These are phyloP conservation scores for Ptychobarbus kaznakovi DNA, from an alignment of 2,797 vertebrate genomes.

Conservation along the genomic window DNA sequence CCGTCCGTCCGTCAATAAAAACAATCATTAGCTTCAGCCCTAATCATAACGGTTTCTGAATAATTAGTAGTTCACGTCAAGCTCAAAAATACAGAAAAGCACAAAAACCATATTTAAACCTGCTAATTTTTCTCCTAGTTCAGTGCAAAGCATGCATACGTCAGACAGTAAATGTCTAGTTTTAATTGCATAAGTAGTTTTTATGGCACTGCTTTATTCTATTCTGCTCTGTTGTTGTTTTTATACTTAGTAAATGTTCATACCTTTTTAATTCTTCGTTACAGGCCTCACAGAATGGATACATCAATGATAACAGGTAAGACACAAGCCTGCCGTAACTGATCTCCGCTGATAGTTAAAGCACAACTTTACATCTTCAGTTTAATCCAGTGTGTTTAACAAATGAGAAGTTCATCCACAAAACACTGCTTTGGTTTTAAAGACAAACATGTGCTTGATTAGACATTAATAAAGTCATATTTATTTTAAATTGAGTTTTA, in stretches of 20 bases:
- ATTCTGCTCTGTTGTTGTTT: neutral
- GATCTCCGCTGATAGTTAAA: neutral
- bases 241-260: conserved; percentile 23
- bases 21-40: too few relatives aligned
- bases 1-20: too few relatives aligned
- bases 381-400: neutral
- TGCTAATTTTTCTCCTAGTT: neutral
- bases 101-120: too few relatives aligned
- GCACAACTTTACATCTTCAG: too few relatives aligned
- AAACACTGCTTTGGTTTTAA: neutral
- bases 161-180: neutral
- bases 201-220: too few relatives aligned
- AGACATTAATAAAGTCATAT: neutral
- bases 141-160: too few relatives aligned
- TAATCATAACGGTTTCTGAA: too few relatives aligned
- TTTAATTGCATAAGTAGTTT: neutral
- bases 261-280: conserved; percentile 73
- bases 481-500: neutral
- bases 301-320: conserved; percentile 97
- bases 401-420: neutral
- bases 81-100: too few relatives aligned
- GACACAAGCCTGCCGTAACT: conserved; percentile 56
- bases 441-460: neutral
- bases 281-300: conserved; percentile 93
- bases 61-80: too few relatives aligned